A percentile compares a stretch with the other conserved stretches of the same genome.
Evolutionary conservation across 2,888 invertebrate genomes (phyloP).

Genomic region (Fabriciana adippe): DNA sequence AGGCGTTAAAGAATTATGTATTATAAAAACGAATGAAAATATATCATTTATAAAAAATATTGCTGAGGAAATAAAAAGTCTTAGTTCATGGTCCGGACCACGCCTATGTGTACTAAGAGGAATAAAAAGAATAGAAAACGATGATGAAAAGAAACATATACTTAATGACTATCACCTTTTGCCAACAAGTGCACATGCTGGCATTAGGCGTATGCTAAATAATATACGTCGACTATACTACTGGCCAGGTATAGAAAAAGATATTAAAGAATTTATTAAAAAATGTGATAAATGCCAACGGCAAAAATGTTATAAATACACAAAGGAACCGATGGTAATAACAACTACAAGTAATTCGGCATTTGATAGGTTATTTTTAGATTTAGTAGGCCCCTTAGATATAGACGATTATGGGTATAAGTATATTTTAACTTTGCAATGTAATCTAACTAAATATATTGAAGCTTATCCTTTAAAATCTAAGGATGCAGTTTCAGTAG

Average conservation of each 20-base stretch:
- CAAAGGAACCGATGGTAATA: not conserved
- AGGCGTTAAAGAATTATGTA: not conserved
- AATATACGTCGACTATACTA: conserved; percentile 29
- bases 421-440: conserved; percentile 17
- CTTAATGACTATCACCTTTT: conserved; percentile 34
- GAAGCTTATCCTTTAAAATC: conserved; percentile 20
- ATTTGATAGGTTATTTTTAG: conserved; percentile 13
- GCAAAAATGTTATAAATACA: not conserved
- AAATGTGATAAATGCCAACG: conserved; percentile 12
- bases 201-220: conserved; percentile 26
- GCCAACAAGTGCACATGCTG: conserved; percentile 33
- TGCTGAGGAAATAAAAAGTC: not conserved
- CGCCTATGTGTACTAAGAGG: conserved; percentile 23
- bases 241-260: conserved; percentile 22
- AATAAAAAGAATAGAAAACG: conserved; percentile 17
- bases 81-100: conserved; percentile 12
- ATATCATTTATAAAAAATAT: not conserved
- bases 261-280: conserved; percentile 20
- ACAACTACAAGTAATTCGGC: conserved; percentile 2
- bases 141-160: conserved; percentile 20
- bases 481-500: not conserved
- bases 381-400: not conserved
- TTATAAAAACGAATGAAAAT: not conserved
- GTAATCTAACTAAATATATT: conserved; percentile 17
- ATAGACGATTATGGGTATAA: conserved; percentile 2